Evolutionary conservation across 92 coral and sea anemone species (phyloP).

Genomic region (Palythoa caribaeorum): DNA sequence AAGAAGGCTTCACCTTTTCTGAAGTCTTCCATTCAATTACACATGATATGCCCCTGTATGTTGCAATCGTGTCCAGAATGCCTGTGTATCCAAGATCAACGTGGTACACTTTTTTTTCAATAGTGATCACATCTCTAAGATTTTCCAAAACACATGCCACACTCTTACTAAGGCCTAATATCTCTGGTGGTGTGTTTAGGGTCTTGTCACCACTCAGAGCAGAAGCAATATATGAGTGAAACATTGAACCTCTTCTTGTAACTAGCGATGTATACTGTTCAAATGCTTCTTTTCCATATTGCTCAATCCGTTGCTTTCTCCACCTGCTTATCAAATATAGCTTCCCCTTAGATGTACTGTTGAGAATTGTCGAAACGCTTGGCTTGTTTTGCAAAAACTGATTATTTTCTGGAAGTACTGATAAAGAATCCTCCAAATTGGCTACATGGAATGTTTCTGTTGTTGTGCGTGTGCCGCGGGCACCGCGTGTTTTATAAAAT

Average conservation of each 20-base stretch:
- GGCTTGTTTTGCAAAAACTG: conserved; percentile 56
- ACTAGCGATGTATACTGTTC: conserved; percentile 68
- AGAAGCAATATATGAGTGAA: conserved; percentile 81
- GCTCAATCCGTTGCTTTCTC: conserved; percentile 87
- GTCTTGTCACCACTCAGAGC: conserved; percentile 54
- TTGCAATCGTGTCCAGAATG: conserved; percentile 81
- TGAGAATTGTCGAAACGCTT: conserved; percentile 82
- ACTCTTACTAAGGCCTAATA: conserved; percentile 44
- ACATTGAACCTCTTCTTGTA: conserved; percentile 71
- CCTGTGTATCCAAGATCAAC: conserved; percentile 85
- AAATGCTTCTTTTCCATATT: conserved; percentile 84
- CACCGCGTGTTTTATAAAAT: conserved; percentile 55
- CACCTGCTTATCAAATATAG: conserved; percentile 81
- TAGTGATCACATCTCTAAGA: conserved; percentile 72
- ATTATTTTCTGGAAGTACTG: conserved; percentile 16
- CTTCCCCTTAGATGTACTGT: conserved; percentile 68
- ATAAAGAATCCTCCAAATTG: not conserved
- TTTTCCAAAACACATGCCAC: conserved; percentile 66
- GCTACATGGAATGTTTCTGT: conserved; percentile 45
- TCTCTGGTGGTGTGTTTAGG: conserved; percentile 19
- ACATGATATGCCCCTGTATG: conserved; percentile 86
- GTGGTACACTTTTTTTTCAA: conserved; percentile 81
- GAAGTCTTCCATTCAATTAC: conserved; percentile 99
- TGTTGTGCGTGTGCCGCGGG: conserved; percentile 67
- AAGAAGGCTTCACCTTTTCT: conserved; percentile 65